A percentile compares a stretch with the other conserved stretches of the same genome.
These are phyloP conservation scores for Capitulum mitella DNA, from an alignment of 2,888 invertebrate genomes.

Conservation along the genomic window DNA sequence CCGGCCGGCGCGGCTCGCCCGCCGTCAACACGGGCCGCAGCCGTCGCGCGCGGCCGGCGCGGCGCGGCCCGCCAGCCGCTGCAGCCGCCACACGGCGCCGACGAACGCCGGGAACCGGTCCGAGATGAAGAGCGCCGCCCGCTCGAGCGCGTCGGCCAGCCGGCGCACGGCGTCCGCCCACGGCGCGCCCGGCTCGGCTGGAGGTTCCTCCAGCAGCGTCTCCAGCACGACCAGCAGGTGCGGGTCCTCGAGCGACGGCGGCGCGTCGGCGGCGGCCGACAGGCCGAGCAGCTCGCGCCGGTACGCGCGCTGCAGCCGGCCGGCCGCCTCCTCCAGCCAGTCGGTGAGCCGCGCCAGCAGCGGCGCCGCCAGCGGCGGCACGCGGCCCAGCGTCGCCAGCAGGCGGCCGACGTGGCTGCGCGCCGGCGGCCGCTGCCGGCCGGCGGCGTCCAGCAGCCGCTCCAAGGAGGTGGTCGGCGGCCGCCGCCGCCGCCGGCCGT, in stretches of 20 bases:
- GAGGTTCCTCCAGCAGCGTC: background rate
- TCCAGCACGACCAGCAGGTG: background rate
- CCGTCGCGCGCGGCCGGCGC: background rate
- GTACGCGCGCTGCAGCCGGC: background rate
- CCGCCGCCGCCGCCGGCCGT: background rate
- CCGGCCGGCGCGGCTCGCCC: background rate
- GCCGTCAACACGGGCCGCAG: background rate
- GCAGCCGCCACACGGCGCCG: background rate
- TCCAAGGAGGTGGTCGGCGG: background rate
- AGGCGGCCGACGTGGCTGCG: background rate
- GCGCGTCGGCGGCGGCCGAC: background rate
- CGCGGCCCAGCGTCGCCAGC: background rate
- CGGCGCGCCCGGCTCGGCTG: background rate
- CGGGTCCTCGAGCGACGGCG: background rate
- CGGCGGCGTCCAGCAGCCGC: background rate
- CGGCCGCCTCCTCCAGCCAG: background rate
- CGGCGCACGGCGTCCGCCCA: background rate
- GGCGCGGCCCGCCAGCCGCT: background rate
- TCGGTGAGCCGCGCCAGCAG: background rate
- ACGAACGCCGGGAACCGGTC: background rate
- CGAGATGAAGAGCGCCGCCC: background rate
- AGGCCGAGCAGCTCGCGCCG: background rate
- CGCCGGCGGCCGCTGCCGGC: background rate
- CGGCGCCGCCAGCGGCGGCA: conserved; percentile 12
- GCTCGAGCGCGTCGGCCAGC: background rate